A percentile compares a stretch with the other conserved stretches of the same genome.
Evolutionary conservation across 2,113 vertebrate genomes (phyloP).

Genomic region (Canis aureus): DNA sequence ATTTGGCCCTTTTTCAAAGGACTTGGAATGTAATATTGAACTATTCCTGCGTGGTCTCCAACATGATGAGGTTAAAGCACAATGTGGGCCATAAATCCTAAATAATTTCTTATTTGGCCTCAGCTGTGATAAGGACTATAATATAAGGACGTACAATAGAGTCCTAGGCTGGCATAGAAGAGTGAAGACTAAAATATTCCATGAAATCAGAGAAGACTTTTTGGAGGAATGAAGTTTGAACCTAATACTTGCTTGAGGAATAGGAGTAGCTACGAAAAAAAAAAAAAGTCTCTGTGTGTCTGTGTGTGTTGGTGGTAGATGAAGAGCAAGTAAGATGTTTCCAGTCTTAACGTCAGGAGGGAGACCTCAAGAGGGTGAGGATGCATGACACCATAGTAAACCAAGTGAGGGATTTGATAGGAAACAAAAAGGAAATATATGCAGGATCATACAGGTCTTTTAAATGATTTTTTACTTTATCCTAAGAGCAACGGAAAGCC

Average conservation of each 20-base stretch:
- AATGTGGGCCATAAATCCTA: neutral
- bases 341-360: neutral
- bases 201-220: neutral
- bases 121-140: neutral
- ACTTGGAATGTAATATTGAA: neutral
- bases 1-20: neutral
- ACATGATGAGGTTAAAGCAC: neutral
- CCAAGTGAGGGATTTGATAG: neutral
- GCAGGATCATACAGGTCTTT: neutral
- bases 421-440: neutral
- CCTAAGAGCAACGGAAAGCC: neutral
- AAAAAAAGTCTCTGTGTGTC: neutral
- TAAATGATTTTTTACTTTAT: neutral
- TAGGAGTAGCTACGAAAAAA: neutral
- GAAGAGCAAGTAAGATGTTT: neutral
- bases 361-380: rapidly evolving
- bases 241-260: neutral
- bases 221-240: conserved; percentile 25
- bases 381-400: neutral
- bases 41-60: neutral
- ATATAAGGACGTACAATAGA: neutral
- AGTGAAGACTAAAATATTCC: neutral
- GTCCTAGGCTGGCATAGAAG: neutral
- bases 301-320: neutral
- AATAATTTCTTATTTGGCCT: neutral